Conservation (phyloP, 64 coral and sea anemone species). For the Platygyra sinensis region DNA sequence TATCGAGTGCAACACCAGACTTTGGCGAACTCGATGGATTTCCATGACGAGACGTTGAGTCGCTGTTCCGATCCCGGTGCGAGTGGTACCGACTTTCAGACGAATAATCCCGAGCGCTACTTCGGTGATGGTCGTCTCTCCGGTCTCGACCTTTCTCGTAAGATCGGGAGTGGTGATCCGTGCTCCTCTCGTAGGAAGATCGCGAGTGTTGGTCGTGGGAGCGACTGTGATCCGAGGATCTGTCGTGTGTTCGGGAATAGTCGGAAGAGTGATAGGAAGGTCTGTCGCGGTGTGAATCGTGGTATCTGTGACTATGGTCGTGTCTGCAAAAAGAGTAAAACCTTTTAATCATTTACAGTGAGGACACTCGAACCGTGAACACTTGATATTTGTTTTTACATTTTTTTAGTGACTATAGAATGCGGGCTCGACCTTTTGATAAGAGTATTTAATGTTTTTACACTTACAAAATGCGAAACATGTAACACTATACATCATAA, state of each 20-base stretch:
- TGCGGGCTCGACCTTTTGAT: too few species aligned
- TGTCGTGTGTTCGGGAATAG: slow-evolving; percentile 61
- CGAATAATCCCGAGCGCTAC: slow-evolving; percentile 72
- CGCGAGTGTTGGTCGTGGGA: slow-evolving; percentile 73
- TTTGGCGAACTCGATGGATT: slow-evolving; percentile 7
- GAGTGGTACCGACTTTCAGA: slow-evolving; percentile 64
- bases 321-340: slow-evolving; percentile 14
- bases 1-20: not conserved
- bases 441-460: too few species aligned
- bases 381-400: too few species aligned
- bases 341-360: too few species aligned
- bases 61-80: slow-evolving; percentile 53
- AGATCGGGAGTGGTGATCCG: slow-evolving; percentile 77
- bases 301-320: slow-evolving; percentile 52
- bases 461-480: too few species aligned
- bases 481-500: too few species aligned
- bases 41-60: slow-evolving; percentile 7
- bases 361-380: too few species aligned
- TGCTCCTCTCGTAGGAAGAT: slow-evolving; percentile 61
- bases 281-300: slow-evolving; percentile 36
- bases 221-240: slow-evolving; percentile 81
- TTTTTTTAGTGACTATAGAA: too few species aligned
- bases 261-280: slow-evolving; percentile 46
- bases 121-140: slow-evolving; percentile 72
- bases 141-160: slow-evolving; percentile 76